Percentiles rank a stretch among this genome's conserved stretches.
Conservation (phyloP, 2,797 vertebrate genomes). For the Leptodactylus fallax region DNA sequence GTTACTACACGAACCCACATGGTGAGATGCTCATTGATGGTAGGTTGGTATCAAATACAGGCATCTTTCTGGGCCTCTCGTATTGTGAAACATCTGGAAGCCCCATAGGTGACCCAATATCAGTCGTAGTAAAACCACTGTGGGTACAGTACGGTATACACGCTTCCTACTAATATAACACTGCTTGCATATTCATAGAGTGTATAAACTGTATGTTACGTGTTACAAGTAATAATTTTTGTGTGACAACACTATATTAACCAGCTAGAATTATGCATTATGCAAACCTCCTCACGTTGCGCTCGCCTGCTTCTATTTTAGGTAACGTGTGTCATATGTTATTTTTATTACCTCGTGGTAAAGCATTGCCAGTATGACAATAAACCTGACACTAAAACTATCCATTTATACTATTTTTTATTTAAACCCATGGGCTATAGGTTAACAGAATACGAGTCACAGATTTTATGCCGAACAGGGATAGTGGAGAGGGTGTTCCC, state of each 20-base stretch:
- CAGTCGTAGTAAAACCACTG: too few species aligned
- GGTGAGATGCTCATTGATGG: too few species aligned
- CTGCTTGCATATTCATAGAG: background rate
- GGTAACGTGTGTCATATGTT: slow-evolving; percentile 5
- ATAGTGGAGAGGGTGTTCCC: too few species aligned
- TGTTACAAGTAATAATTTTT: background rate
- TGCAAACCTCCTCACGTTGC: background rate
- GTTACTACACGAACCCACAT: too few species aligned
- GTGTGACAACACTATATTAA: background rate
- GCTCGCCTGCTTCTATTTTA: background rate
- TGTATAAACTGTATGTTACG: background rate
- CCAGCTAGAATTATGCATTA: background rate
- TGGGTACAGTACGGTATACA: too few species aligned
- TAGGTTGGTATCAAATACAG: too few species aligned
- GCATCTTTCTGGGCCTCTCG: too few species aligned
- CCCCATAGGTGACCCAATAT: too few species aligned
- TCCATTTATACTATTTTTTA: background rate
- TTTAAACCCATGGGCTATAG: background rate
- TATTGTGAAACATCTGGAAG: too few species aligned
- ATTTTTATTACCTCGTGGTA: background rate
- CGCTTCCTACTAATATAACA: background rate
- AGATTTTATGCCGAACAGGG: background rate
- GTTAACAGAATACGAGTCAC: too few species aligned
- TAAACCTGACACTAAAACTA: background rate
- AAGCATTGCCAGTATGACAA: background rate